These are phyloP conservation scores for Eupithecia dodoneata DNA, from an alignment of 2,888 invertebrate genomes.

Conservation along the genomic window DNA sequence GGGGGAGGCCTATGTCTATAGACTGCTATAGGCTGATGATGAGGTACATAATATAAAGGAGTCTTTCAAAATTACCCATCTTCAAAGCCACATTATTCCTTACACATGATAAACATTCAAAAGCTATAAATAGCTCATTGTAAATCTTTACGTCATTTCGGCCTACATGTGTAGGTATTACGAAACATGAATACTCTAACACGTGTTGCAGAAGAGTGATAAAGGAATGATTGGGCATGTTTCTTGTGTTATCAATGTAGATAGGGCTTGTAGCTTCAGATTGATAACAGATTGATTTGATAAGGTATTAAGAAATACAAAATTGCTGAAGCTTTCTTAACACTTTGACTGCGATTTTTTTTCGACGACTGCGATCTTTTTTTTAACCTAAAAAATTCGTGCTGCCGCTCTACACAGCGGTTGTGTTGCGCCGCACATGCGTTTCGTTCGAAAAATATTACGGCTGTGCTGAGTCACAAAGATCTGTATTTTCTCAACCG, in stretches of 20 bases:
- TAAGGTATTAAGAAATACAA: too few relatives aligned
- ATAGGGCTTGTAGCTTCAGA: background rate
- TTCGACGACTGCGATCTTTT: too few relatives aligned
- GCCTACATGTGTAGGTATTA: slow-evolving; percentile 2
- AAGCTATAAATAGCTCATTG: background rate
- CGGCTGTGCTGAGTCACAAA: too few relatives aligned
- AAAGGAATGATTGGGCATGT: slow-evolving; percentile 2
- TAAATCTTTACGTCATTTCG: background rate
- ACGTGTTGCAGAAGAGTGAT: background rate
- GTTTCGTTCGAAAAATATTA: too few relatives aligned
- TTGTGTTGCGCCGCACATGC: too few relatives aligned
- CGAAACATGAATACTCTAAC: background rate
- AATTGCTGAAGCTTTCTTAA: background rate
- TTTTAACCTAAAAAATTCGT: too few relatives aligned
- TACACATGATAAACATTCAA: background rate
- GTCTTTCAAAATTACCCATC: background rate
- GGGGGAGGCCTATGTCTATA: too few relatives aligned
- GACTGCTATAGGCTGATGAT: too few relatives aligned
- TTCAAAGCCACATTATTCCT: background rate
- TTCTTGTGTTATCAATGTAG: background rate
- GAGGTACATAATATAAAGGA: background rate
- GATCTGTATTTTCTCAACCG: too few relatives aligned
- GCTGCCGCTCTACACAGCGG: too few relatives aligned
- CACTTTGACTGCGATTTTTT: too few relatives aligned
- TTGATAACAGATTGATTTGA: background rate